A percentile compares a stretch with the other conserved stretches of the same genome.
Conservation (phyloP, 2,113 vertebrate genomes). For the Gymnobelideus leadbeateri region DNA sequence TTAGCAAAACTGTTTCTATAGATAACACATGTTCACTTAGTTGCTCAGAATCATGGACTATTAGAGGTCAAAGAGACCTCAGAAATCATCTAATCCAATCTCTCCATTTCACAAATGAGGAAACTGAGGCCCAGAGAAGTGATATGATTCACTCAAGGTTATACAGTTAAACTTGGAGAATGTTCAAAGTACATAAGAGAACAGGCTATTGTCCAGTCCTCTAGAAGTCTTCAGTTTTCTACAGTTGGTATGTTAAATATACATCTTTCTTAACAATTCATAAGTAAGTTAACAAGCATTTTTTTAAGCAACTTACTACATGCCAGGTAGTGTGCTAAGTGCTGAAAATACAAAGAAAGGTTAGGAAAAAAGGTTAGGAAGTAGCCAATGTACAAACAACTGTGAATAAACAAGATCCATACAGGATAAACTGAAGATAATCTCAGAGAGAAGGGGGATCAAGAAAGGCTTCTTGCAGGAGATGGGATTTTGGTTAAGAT, state of each 20-base stretch:
- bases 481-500: neutral
- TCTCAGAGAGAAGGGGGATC: neutral
- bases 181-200: slow-evolving; percentile 68
- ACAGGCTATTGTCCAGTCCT: slow-evolving; percentile 34
- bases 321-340: neutral
- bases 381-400: neutral
- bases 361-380: neutral
- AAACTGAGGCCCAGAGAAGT: neutral
- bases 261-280: slow-evolving; percentile 76
- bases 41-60: neutral
- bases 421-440: neutral
- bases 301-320: neutral
- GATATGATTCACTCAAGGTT: neutral
- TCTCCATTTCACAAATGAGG: neutral
- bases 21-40: slow-evolving; percentile 68
- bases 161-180: slow-evolving; percentile 48
- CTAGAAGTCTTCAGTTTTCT: slow-evolving; percentile 64
- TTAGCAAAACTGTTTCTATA: slow-evolving; percentile 54
- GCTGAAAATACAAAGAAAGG: neutral
- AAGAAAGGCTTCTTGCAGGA: neutral
- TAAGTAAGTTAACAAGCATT: slow-evolving; percentile 40
- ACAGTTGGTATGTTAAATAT: slow-evolving; percentile 79
- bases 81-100: neutral
- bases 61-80: neutral
- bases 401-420: neutral